Evolutionary conservation across 1,140 invertebrate species (phyloP).

Genomic region (Drosophila auraria): DNA sequence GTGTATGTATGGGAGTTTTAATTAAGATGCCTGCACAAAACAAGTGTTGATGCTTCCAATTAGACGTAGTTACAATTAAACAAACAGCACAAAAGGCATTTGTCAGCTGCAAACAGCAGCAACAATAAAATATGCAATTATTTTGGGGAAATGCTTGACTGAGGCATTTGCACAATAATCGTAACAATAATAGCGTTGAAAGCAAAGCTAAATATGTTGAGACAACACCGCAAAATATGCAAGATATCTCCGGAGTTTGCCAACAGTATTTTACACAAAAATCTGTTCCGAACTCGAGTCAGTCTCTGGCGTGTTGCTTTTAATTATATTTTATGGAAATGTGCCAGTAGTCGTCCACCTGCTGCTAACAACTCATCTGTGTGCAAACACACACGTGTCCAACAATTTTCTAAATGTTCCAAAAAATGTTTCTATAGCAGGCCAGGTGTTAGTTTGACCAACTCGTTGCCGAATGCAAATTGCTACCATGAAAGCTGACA

Average conservation of each 20-base stretch:
- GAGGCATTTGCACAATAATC: conserved; percentile 64
- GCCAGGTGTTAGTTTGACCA: conserved; percentile 55
- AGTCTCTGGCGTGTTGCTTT: conserved; percentile 62
- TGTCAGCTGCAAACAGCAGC: conserved; percentile 46
- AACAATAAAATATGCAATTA: conserved; percentile 65
- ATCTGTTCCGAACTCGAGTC: conserved; percentile 7
- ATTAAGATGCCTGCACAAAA: conserved; percentile 50
- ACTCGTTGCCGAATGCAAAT: conserved; percentile 55
- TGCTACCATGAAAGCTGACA: conserved; percentile 33
- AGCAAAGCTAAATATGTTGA: conserved; percentile 59
- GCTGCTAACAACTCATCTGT: conserved; percentile 56
- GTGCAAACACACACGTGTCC: conserved; percentile 14
- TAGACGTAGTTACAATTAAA: conserved; percentile 49
- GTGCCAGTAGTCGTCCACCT: conserved; percentile 12
- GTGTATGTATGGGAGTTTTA: conserved; percentile 21
- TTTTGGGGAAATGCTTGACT: conserved; percentile 45
- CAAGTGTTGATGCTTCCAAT: conserved; percentile 63
- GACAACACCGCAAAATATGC: conserved; percentile 65
- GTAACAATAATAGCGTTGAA: conserved; percentile 71
- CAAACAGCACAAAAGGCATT: conserved; percentile 59
- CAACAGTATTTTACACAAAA: conserved; percentile 43
- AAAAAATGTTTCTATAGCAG: conserved; percentile 15
- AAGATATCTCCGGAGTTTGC: conserved; percentile 60
- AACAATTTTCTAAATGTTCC: conserved; percentile 30
- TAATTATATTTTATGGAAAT: conserved; percentile 81